Conservation (phyloP, 2,888 invertebrate species). For the Agrypnus murinus region DNA sequence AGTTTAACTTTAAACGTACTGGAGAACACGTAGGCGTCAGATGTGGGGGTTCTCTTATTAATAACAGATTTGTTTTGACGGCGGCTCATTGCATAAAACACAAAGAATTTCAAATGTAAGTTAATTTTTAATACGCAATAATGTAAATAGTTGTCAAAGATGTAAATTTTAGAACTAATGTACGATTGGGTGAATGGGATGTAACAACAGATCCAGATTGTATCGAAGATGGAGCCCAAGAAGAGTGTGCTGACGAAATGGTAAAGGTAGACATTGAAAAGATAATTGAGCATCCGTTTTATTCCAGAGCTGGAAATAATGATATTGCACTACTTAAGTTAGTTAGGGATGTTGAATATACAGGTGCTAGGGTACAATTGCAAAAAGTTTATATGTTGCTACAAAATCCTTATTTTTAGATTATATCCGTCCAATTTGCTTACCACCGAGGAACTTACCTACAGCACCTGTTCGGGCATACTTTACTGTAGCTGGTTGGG, state of each 20-base stretch:
- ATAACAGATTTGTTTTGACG: not conserved
- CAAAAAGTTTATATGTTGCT: too few species aligned
- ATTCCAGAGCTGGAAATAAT: conserved; percentile 58
- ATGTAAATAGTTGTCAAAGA: not conserved
- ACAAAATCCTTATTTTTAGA: conserved; percentile 55
- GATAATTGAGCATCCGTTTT: conserved; percentile 59
- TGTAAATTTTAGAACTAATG: conserved; percentile 59
- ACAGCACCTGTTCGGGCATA: conserved; percentile 60
- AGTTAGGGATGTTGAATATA: conserved; percentile 68
- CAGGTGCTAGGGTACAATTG: conserved; percentile 65
- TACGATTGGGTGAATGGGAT: conserved; percentile 73
- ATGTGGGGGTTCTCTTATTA: conserved; percentile 10
- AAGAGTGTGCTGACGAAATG: conserved; percentile 60
- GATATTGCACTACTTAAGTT: conserved; percentile 72
- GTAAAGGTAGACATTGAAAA: conserved; percentile 64
- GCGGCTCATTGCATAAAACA: not conserved
- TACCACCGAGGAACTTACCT: conserved; percentile 60
- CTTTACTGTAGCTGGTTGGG: conserved; percentile 69
- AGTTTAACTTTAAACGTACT: not conserved
- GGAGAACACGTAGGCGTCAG: not conserved
- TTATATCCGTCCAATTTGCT: conserved; percentile 64
- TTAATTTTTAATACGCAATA: not conserved
- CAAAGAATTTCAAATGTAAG: conserved; percentile 4
- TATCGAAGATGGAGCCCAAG: conserved; percentile 56
- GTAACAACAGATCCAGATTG: conserved; percentile 70